A percentile compares a stretch with the other conserved stretches of the same genome.
Evolutionary conservation across 2,113 vertebrate genomes (phyloP).

Genomic region (Coturnix japonica): DNA sequence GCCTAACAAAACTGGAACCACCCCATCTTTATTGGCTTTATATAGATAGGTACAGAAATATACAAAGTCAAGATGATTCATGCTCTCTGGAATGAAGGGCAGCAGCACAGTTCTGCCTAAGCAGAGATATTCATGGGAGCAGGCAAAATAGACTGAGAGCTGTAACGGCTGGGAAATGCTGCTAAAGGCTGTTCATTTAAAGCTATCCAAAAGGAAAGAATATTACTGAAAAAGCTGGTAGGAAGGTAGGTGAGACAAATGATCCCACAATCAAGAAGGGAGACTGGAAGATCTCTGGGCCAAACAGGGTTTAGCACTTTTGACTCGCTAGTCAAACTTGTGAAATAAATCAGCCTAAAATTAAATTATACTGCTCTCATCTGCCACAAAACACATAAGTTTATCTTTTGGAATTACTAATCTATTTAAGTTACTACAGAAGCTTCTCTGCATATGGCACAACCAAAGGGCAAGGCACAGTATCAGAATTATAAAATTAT

Average conservation of each 20-base stretch:
- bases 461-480: not conserved
- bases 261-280: not conserved
- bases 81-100: slow-evolving; percentile 68
- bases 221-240: not conserved
- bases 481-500: not conserved
- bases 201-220: not conserved
- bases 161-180: slow-evolving; percentile 20
- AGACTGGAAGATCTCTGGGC: not conserved
- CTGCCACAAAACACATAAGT: not conserved
- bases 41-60: slow-evolving; percentile 74
- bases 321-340: not conserved
- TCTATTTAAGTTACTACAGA: not conserved
- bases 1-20: slow-evolving; percentile 69
- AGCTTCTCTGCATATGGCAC: not conserved
- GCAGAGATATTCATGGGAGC: slow-evolving; percentile 59
- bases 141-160: not conserved
- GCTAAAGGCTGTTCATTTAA: slow-evolving; percentile 6
- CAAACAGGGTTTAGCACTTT: not conserved
- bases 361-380: not conserved
- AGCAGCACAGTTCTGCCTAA: slow-evolving; percentile 34
- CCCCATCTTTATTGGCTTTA: slow-evolving; percentile 69
- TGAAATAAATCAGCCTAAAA: not conserved
- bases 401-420: not conserved
- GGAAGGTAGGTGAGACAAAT: not conserved
- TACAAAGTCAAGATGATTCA: slow-evolving; percentile 65